Evolutionary conservation across 2,113 vertebrate genomes (phyloP).

Genomic region (Echinops telfairi): DNA sequence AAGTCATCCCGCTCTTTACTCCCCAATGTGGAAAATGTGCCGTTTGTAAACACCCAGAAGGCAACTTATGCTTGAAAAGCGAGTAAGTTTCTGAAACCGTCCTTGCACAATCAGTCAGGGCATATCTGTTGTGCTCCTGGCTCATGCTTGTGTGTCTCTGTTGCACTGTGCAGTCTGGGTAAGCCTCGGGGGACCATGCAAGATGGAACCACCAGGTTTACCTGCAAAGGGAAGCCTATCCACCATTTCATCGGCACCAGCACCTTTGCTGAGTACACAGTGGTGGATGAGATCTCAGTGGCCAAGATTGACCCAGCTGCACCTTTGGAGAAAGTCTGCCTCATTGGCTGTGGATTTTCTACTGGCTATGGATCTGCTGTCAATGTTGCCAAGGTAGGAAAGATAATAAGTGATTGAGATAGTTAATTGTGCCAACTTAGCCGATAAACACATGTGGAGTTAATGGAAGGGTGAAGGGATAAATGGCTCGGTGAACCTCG

Average conservation of each 20-base stretch:
- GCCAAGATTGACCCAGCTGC: conserved; percentile 88
- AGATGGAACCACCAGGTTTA: conserved; percentile 85
- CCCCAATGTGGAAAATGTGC: conserved; percentile 89
- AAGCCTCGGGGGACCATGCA: conserved; percentile 51
- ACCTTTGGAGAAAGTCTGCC: conserved; percentile 91
- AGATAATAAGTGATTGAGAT: background rate
- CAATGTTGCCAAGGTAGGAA: conserved; percentile 89
- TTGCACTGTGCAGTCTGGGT: conserved; percentile 24
- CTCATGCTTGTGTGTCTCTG: conserved; percentile 19
- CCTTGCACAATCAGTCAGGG: background rate
- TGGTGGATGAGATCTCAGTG: conserved; percentile 88
- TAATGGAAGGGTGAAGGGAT: too few species aligned
- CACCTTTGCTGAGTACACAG: conserved; percentile 92
- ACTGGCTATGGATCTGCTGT: conserved; percentile 92
- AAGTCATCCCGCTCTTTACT: conserved; percentile 90
- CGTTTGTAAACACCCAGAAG: conserved; percentile 85
- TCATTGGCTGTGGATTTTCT: conserved; percentile 91
- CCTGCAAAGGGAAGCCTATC: conserved; percentile 88
- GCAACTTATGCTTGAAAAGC: conserved; percentile 86
- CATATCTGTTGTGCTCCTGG: background rate
- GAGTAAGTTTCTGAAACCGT: conserved; percentile 81
- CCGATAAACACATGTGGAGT: too few species aligned
- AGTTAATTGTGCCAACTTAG: too few species aligned
- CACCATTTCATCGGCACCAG: conserved; percentile 88
- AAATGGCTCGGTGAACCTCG: too few species aligned